phyloP scores from a whole-genome alignment of 2,797 vertebrate genomes.

The Gouania willdenowi region DNA sequence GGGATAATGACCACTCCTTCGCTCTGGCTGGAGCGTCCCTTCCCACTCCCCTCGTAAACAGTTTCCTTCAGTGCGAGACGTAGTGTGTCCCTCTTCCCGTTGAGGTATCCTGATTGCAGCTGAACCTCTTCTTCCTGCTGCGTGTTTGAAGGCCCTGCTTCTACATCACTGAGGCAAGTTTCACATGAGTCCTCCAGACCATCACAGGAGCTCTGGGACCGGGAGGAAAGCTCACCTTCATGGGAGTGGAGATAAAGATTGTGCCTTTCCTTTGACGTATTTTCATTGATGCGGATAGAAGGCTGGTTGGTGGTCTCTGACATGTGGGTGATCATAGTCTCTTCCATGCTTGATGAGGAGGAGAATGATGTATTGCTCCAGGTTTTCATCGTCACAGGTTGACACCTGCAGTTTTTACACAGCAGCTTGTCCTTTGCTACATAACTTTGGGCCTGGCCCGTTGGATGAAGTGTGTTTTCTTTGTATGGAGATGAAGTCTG shows the following conservation, averaged over 20 bases:
- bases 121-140: constrained; percentile 40
- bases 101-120: constrained; percentile 85
- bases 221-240: constrained; percentile 65
- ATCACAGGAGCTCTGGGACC: constrained; percentile 84
- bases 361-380: constrained; percentile 72
- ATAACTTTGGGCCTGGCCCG: constrained; percentile 30
- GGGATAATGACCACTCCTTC: constrained; percentile 85
- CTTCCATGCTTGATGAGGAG: constrained; percentile 77
- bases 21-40: constrained; percentile 77
- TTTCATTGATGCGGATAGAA: constrained; percentile 60
- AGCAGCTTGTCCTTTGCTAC: constrained; percentile 55
- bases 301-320: constrained; percentile 60
- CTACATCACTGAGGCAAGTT: constrained; percentile 85
- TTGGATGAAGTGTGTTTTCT: constrained; percentile 57
- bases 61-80: constrained; percentile 89
- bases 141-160: constrained; percentile 67
- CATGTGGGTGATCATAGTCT: constrained; percentile 70
- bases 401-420: constrained; percentile 71
- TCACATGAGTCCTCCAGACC: constrained; percentile 90
- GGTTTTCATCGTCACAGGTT: constrained; percentile 41
- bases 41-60: constrained; percentile 82
- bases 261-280: constrained; percentile 20
- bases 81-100: constrained; percentile 88
- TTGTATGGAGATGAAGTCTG: constrained; percentile 97
- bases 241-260: constrained; percentile 14